Conservation (phyloP, 2,797 vertebrate species). For the Typhlichthys eigenmanni region DNA sequence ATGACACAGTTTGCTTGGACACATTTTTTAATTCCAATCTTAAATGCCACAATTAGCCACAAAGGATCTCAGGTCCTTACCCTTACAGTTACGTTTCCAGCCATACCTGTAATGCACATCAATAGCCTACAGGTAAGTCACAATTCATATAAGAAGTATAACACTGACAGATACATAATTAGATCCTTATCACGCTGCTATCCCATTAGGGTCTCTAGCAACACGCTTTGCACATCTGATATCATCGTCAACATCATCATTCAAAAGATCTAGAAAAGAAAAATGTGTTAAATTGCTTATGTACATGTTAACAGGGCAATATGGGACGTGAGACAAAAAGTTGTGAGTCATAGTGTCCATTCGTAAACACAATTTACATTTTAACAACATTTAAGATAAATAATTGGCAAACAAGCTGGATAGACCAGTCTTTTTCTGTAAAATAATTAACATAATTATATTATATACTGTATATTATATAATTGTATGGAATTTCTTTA, state of each 20-base stretch:
- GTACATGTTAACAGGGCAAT: neutral
- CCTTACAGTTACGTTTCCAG: constrained; percentile 37
- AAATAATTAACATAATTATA: too few relatives aligned
- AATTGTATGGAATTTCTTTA: too few relatives aligned
- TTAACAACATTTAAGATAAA: too few relatives aligned
- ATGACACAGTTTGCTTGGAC: too few relatives aligned
- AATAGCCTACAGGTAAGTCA: neutral
- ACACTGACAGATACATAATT: neutral
- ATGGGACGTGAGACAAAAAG: too few relatives aligned
- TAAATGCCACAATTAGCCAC: constrained; percentile 44
- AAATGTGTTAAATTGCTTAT: neutral
- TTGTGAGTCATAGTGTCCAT: too few relatives aligned
- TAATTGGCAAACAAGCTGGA: too few relatives aligned
- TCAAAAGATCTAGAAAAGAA: constrained; percentile 47
- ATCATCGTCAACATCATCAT: constrained; percentile 25
- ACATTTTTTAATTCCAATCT: neutral
- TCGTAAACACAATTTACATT: too few relatives aligned
- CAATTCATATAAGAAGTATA: neutral
- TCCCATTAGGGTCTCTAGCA: constrained; percentile 54
- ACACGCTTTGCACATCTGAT: constrained; percentile 67
- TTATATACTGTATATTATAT: too few relatives aligned
- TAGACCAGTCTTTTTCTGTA: too few relatives aligned
- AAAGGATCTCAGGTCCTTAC: constrained; percentile 44
- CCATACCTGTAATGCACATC: constrained; percentile 60
- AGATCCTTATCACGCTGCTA: constrained; percentile 63